Evolutionary conservation across 2,888 invertebrate species (phyloP), one percentile per base, ranked within the genome.

Genomic region (Notodonta dromedarius): DNA sequence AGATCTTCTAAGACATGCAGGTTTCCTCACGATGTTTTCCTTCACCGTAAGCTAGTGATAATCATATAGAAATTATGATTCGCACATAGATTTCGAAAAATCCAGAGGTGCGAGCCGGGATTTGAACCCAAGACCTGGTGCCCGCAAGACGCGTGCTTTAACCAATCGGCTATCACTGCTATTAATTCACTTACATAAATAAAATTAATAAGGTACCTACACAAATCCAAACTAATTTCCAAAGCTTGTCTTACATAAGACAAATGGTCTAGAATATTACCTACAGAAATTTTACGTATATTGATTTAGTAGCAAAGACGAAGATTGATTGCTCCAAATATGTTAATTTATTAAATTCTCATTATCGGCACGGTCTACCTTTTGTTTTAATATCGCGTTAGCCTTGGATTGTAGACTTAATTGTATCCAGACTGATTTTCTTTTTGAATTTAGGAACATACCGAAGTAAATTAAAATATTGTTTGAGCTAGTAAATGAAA

Each of bases 251-350:
- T 54, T 9, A 54, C 39, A 5, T 54, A 54, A 54, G 54, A 54
- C 54, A 54, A 54, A 54, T 54, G 39, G 39, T 54, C 39, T 12
- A n/a, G 54, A 35, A 54, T 39, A 54, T 59, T n/a, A n/a, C n/a
- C n/a, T 56, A 62, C 52, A 62, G 62, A 56, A 65, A 62, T 65
- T 39, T 54, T 8, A 65, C 52, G 60, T 56, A 56, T 63, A 70
- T 68, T 65, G 66, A 72, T 71, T 69, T 60, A 58, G 59, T 69
- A 58, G 60, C 62, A 63, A 56, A 64, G 76, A 74, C 68, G 70
- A 77, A 78, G 80, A 80, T 82, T 79, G 76, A 81, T 77, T 67
- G 62, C 67, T 51, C 40, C 39, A 58, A 60, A 69, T 67, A 61
- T 71, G 69, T 72, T 77, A 70, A 75, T 74, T 74, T 69, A 70